These are phyloP conservation scores for Lymantria dispar DNA, from an alignment of 2,888 invertebrate genomes.

Conservation along the genomic window DNA sequence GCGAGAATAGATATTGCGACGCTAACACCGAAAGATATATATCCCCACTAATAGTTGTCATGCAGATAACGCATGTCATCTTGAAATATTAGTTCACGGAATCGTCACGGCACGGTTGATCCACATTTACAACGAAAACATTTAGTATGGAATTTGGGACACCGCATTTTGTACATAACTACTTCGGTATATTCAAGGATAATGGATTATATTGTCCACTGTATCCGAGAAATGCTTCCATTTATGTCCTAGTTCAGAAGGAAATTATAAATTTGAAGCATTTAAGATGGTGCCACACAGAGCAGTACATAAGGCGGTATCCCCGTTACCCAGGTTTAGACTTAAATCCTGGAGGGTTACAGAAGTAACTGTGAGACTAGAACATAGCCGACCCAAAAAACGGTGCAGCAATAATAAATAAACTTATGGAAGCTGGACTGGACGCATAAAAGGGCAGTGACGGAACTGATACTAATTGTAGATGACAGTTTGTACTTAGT, in stretches of 20 bases:
- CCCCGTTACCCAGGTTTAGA: no score
- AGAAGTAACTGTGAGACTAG: no score
- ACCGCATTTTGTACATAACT: slow-evolving; percentile 17
- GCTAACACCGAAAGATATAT: background rate
- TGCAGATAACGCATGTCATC: background rate
- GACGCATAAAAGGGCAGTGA: no score
- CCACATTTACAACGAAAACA: background rate
- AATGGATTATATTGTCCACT: background rate
- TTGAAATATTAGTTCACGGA: background rate
- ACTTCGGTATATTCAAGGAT: slow-evolving; percentile 1
- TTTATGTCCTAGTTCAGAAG: background rate
- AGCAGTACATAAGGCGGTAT: no score
- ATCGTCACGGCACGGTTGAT: background rate
- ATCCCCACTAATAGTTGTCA: background rate
- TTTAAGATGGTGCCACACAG: no score
- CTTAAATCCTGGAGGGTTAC: no score
- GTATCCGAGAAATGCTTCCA: background rate
- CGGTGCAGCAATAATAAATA: no score
- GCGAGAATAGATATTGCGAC: no score
- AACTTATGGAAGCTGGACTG: no score
- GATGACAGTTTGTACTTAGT: no score
- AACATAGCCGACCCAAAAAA: no score
- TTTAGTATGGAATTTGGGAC: slow-evolving; percentile 24
- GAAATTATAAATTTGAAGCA: background rate
- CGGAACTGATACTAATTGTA: no score